Conservation (phyloP, 2,888 invertebrate species). For the Patella pellucida region DNA sequence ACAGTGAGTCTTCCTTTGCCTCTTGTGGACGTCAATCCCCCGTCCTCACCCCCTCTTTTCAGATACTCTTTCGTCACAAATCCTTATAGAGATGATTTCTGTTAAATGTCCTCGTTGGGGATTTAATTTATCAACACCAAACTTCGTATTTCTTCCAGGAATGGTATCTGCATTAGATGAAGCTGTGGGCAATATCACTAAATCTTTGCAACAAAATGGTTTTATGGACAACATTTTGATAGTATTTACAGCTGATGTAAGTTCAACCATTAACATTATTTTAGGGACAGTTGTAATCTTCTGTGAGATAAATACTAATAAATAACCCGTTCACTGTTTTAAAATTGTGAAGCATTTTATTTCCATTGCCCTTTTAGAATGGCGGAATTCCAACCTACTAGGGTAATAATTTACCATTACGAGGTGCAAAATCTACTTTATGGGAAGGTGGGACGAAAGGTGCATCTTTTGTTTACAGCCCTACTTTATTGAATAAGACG, state of each 20-base stretch:
- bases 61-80: no score
- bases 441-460: constrained; percentile 84
- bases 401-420: constrained; percentile 70
- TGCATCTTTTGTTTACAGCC: constrained; percentile 69
- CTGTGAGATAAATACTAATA: no score
- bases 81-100: no score
- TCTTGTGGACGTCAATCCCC: no score
- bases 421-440: constrained; percentile 79
- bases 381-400: constrained; percentile 67
- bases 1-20: no score
- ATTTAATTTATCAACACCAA: no score
- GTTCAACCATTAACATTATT: constrained; percentile 62
- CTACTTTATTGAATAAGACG: constrained; percentile 41
- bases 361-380: constrained; percentile 53
- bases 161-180: constrained; percentile 86
- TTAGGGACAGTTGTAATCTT: no score
- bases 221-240: constrained; percentile 86
- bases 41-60: no score
- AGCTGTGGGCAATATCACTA: constrained; percentile 83
- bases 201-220: constrained; percentile 77
- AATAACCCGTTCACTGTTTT: no score
- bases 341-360: background rate
- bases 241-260: constrained; percentile 89
- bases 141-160: constrained; percentile 21
- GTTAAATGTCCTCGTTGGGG: no score